Percentiles rank a stretch among this genome's conserved stretches.
Evolutionary conservation across 1,140 invertebrate species (phyloP).

Genomic region (Eufriesea mexicana): DNA sequence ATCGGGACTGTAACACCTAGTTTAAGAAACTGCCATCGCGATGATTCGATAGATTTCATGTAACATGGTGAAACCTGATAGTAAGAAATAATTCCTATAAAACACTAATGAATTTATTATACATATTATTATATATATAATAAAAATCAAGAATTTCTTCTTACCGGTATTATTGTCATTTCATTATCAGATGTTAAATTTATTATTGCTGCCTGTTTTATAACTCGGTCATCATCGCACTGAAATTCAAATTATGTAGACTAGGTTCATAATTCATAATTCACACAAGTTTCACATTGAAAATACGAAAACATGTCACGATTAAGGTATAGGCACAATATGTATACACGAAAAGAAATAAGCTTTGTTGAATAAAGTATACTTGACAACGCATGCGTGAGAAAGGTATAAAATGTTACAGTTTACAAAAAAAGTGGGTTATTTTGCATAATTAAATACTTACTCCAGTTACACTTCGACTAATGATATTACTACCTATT

Average conservation of each 20-base stretch:
- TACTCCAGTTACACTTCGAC: conserved; percentile 53
- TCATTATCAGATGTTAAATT: conserved; percentile 57
- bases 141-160: not conserved
- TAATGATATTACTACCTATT: conserved; percentile 67
- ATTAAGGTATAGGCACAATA: not conserved
- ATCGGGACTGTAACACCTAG: conserved; percentile 52
- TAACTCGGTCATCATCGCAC: conserved; percentile 38
- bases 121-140: too few species aligned
- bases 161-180: conserved; percentile 70
- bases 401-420: too few species aligned
- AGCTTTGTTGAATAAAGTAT: not conserved
- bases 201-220: conserved; percentile 64
- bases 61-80: conserved; percentile 64
- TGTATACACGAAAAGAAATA: not conserved
- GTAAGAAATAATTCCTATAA: conserved; percentile 57
- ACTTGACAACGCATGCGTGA: conserved; percentile 1
- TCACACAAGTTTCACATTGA: not conserved
- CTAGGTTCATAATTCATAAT: not conserved
- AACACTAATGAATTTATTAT: conserved; percentile 21
- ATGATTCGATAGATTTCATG: conserved; percentile 56
- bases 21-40: conserved; percentile 58
- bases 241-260: conserved; percentile 36
- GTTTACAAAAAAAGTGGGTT: not conserved
- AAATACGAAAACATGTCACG: too few species aligned
- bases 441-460: conserved; percentile 24